These are phyloP conservation scores for Lepisosteus osseus DNA, from an alignment of 2,113 vertebrate species.

Conservation along the genomic window DNA sequence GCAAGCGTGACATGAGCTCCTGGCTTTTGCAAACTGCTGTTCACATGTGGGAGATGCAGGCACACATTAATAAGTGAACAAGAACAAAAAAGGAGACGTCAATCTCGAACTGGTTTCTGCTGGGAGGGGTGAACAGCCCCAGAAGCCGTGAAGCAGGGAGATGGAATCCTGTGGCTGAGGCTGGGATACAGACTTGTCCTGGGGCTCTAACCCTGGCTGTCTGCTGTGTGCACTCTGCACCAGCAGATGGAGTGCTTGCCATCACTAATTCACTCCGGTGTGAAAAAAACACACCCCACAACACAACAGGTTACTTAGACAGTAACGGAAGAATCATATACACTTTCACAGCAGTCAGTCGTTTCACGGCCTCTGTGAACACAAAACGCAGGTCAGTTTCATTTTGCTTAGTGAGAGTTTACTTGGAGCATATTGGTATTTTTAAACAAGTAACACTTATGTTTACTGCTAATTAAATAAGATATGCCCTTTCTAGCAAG, in stretches of 20 bases:
- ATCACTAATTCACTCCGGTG: constrained; percentile 58
- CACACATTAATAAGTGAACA: constrained; percentile 43
- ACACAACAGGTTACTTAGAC: background rate
- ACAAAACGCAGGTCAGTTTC: too few species aligned
- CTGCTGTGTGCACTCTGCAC: constrained; percentile 46
- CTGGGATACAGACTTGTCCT: background rate
- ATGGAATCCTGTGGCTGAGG: constrained; percentile 1
- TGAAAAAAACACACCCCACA: background rate
- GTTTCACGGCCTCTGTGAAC: too few species aligned
- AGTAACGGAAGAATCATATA: too few species aligned
- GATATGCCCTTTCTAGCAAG: too few species aligned
- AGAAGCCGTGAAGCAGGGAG: constrained; percentile 9
- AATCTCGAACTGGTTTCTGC: constrained; percentile 26
- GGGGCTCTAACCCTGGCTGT: constrained; percentile 4
- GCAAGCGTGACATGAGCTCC: constrained; percentile 22
- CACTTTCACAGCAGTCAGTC: too few species aligned
- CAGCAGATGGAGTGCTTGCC: constrained; percentile 87
- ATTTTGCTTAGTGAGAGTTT: too few species aligned
- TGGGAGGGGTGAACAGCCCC: background rate
- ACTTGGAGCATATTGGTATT: too few species aligned
- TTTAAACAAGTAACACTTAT: too few species aligned
- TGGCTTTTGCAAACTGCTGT: constrained; percentile 28
- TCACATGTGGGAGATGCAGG: constrained; percentile 30
- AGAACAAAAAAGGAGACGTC: constrained; percentile 42
- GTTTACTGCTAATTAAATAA: too few species aligned